Evolutionary conservation across 2,797 vertebrate genomes (phyloP), one percentile per base, ranked within the genome.

Genomic region (Pangasius larnaudii): DNA sequence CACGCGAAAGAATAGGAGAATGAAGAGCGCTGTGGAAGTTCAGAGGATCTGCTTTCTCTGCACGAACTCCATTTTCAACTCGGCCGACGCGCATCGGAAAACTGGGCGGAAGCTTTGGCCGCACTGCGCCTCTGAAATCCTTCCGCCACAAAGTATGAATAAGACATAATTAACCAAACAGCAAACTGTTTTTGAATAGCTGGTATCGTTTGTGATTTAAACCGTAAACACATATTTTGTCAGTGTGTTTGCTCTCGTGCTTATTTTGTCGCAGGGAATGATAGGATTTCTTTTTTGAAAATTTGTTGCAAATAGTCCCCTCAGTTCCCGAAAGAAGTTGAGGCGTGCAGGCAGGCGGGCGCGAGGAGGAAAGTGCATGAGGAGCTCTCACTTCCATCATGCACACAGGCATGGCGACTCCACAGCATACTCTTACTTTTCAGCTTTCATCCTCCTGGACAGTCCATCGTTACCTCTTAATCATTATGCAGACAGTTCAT

Each of bases 31-130:
- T 84, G 86, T 89, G 93, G 93, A 95, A 96, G 94, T 96, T 95
- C 91, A 90, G 92, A 92, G 94, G 95, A 94, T 94, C 94, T 95
- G 94, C 91, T 96, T 95, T 95, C 92, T 95, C 95, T 95, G 93
- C 93, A 85, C 95, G 93, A 96, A 96, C 96, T 97, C 97, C 96
- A 96, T 96, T 96, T 96, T 96, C 95, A 95, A 95, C 93, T 95
- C 93, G 91, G 93, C 91, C 93, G 91, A 92, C 92, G 94, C 94
- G 95, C 88, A 94, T 95, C 95, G 96, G 95, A 96, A 97, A 96
- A 97, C 96, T 96, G 95, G 95, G 96, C 96, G 96, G 96, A 97
- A 96, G 96, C 95, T 94, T 96, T 92, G 95, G 94, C 95, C 95
- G 94, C 82, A 85, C 94, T 93, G 91, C 94, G 92, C 89, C 74